Evolutionary conservation across 2,888 invertebrate species (phyloP).

Genomic region (Agrotis segetum): DNA sequence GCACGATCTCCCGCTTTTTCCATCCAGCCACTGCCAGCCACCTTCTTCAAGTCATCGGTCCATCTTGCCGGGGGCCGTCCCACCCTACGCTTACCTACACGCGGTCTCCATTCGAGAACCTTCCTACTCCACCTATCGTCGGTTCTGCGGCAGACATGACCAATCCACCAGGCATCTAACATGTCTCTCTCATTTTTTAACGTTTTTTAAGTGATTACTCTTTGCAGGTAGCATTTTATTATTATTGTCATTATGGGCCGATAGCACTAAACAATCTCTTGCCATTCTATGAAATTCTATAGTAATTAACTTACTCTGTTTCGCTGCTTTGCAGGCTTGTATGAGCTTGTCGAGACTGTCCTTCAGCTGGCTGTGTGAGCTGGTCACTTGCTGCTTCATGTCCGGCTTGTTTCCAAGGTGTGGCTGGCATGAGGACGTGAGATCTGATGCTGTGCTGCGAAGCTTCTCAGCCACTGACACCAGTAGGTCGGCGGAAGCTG

Average conservation of each 20-base stretch:
- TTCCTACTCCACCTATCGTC: too few species aligned
- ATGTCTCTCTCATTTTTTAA: too few species aligned
- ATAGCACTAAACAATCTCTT: too few species aligned
- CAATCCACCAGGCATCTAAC: too few species aligned
- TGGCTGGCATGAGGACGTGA: slow-evolving; percentile 55
- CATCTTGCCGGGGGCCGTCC: too few species aligned
- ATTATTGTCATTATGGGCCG: too few species aligned
- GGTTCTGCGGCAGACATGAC: too few species aligned
- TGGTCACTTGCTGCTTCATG: slow-evolving; percentile 58
- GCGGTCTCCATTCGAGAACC: too few species aligned
- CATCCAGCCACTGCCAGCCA: too few species aligned
- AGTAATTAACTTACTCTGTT: slow-evolving; percentile 3
- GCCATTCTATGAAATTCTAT: background rate
- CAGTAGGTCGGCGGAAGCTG: slow-evolving; percentile 64
- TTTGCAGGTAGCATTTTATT: background rate
- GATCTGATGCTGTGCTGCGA: slow-evolving; percentile 51
- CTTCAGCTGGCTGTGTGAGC: slow-evolving; percentile 59
- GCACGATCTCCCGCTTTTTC: too few species aligned
- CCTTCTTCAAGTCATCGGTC: too few species aligned
- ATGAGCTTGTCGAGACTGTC: slow-evolving; percentile 61
- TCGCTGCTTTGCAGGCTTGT: slow-evolving; percentile 56
- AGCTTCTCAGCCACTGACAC: slow-evolving; percentile 38
- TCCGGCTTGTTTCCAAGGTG: slow-evolving; percentile 38
- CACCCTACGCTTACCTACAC: too few species aligned
- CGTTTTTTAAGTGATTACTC: background rate